A percentile compares a stretch with the other conserved stretches of the same genome.
Evolutionary conservation across 1,140 invertebrate genomes (phyloP).

Genomic region (Carposina sasakii): DNA sequence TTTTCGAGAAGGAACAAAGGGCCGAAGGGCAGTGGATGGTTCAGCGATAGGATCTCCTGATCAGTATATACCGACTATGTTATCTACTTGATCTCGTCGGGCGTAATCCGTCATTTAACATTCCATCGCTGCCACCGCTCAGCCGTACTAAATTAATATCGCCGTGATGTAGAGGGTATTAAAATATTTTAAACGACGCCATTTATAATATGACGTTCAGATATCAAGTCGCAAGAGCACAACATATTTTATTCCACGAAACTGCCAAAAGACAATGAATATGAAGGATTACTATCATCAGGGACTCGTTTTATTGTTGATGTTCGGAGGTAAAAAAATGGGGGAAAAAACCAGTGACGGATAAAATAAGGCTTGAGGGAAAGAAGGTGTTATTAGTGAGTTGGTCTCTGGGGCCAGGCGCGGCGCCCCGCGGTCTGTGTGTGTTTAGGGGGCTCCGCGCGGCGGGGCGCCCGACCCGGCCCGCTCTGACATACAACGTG

Average conservation of each 20-base stretch:
- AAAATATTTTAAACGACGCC: conserved; percentile 70
- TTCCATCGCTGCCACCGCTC: conserved; percentile 65
- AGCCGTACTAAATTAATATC: conserved; percentile 70
- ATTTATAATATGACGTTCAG: conserved; percentile 69
- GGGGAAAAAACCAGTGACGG: conserved; percentile 59
- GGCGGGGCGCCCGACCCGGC: conserved; percentile 26
- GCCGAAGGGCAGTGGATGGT: conserved; percentile 27
- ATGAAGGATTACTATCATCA: conserved; percentile 71
- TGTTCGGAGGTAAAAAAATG: conserved; percentile 56
- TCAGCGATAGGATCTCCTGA: conserved; percentile 46
- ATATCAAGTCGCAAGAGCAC: conserved; percentile 62
- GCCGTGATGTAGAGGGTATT: conserved; percentile 67
- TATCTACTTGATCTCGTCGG: conserved; percentile 50
- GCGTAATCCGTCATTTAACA: conserved; percentile 69
- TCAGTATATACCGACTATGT: conserved; percentile 60
- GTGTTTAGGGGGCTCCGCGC: conserved; percentile 66
- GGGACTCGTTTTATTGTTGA: conserved; percentile 63
- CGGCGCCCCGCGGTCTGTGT: conserved; percentile 73
- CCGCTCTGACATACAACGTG: conserved; percentile 30
- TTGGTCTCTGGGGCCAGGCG: conserved; percentile 42
- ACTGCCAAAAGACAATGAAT: conserved; percentile 71
- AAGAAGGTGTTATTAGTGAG: conserved; percentile 64
- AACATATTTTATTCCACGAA: conserved; percentile 70
- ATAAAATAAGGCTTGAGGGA: conserved; percentile 68
- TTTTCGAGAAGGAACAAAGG: background rate